Evolutionary conservation across 2,797 vertebrate genomes (phyloP).

Genomic region (Acanthurus leucopareius): DNA sequence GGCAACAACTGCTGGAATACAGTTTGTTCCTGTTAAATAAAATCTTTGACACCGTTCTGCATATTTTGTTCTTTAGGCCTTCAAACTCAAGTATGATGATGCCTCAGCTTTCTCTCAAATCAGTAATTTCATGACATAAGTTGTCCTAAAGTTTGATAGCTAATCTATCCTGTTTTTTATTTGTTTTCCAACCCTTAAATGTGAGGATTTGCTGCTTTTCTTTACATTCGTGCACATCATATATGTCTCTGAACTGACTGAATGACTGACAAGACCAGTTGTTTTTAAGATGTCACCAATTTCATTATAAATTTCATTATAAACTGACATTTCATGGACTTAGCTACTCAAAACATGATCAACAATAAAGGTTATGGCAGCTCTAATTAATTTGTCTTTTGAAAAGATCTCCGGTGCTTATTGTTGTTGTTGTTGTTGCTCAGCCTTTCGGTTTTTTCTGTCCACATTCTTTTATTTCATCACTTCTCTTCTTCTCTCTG

Average conservation of each 20-base stretch:
- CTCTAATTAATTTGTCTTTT: not conserved
- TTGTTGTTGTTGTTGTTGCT: not conserved
- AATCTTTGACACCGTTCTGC: not conserved
- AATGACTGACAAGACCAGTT: not conserved
- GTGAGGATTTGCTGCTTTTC: not conserved
- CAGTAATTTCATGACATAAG: no score
- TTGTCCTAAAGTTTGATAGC: not conserved
- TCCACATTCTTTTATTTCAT: not conserved
- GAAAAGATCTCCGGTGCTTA: not conserved
- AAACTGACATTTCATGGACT: conserved; percentile 2
- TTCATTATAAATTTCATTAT: conserved; percentile 9
- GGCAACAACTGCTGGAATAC: not conserved
- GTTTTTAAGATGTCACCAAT: not conserved
- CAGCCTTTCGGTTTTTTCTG: no score
- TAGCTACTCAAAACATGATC: not conserved
- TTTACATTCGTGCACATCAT: not conserved
- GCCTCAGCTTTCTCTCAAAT: not conserved
- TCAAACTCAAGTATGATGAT: not conserved
- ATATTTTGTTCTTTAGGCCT: not conserved
- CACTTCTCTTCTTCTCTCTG: not conserved
- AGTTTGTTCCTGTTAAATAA: not conserved
- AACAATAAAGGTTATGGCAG: not conserved
- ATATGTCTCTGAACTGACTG: not conserved
- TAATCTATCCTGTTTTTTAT: not conserved
- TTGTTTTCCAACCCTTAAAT: not conserved